These are phyloP conservation scores for Aproaerema taeniolella DNA, from an alignment of 2,888 invertebrate genomes.

Conservation along the genomic window DNA sequence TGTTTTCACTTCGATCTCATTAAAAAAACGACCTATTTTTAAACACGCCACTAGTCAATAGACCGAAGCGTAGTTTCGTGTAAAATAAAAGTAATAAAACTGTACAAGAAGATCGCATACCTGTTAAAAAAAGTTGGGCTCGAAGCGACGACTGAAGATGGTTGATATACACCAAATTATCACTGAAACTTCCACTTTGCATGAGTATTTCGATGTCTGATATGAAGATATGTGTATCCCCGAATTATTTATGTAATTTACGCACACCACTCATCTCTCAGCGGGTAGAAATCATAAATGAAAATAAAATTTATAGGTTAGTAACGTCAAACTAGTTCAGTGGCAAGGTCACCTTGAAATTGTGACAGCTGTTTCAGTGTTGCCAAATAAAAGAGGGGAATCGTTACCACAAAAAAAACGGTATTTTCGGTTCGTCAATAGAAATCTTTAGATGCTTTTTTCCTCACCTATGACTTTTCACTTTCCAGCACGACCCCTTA, in stretches of 20 bases:
- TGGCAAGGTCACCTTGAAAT: constrained; percentile 70
- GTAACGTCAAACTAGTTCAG: constrained; percentile 53
- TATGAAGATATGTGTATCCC: constrained; percentile 28
- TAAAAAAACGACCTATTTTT: constrained; percentile 38
- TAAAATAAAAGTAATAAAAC: constrained; percentile 29
- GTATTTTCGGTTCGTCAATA: not conserved
- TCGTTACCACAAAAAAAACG: too few species aligned
- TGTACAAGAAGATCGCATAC: too few species aligned
- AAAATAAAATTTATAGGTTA: constrained; percentile 55
- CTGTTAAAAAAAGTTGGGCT: too few species aligned
- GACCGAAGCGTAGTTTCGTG: constrained; percentile 28
- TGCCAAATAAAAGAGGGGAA: constrained; percentile 13
- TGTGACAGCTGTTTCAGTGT: constrained; percentile 37
- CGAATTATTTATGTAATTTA: constrained; percentile 43
- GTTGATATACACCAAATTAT: constrained; percentile 26
- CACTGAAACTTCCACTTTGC: constrained; percentile 50
- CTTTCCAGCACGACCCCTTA: too few species aligned
- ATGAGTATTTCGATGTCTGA: constrained; percentile 39
- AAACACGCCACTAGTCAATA: constrained; percentile 37
- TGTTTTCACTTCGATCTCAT: too few species aligned
- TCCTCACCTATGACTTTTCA: too few species aligned
- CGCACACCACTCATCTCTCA: constrained; percentile 48
- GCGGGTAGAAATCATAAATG: constrained; percentile 67
- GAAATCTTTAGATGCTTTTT: too few species aligned
- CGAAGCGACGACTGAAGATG: too few species aligned